Evolutionary conservation across 2,888 invertebrate species (phyloP), one percentile per base, ranked within the genome.

Genomic region (Cantharis nigra): DNA sequence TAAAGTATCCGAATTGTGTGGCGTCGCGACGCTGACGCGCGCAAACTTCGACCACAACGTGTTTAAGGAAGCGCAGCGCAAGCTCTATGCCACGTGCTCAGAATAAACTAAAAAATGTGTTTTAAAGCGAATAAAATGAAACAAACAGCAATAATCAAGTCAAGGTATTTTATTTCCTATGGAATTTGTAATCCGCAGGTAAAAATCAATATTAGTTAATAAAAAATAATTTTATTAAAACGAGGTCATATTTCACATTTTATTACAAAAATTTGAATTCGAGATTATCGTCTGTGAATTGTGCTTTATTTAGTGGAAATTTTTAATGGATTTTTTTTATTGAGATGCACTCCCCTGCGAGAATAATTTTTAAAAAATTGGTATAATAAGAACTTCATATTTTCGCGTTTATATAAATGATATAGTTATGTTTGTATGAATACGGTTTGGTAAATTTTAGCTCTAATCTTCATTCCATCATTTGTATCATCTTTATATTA

Each of bases 11-110:
- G 75, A 33, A 72, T 62, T 65, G 67, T 28, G 26, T 26, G 69
- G 75, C 75, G 71, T 65, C 75, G 75, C 71, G 75, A 75, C 70
- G 75, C 75, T 67, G 75, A 75, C 70, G 75, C 75, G 75, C 75
- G 75, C 71, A 75, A 70, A 67, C 62, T 20, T 20, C 63, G 26
- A 9, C 49, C 30, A 26, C 71, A 75, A 75, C 71, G 75, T 75
- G 75, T 23, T 30, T 13, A 7, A n/a, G n/a, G 67, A 49, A 9
- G 70, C 69, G 75, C 75, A 9, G 70, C 71, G 75, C 75, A 75
- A 33, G 20, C 65, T 16, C 69, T 13, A 33, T 18, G n/a, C 71
- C 75, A 75, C 75, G 75, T 75, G 75, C 65, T 64, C 11, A 14
- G 62, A 71, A 75, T 64, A 69, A 67, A 65, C 64, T 16, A 64